A percentile compares a stretch with the other conserved stretches of the same genome.
Evolutionary conservation across 2,113 vertebrate genomes (phyloP).

Genomic region (Rhipidura dahli): DNA sequence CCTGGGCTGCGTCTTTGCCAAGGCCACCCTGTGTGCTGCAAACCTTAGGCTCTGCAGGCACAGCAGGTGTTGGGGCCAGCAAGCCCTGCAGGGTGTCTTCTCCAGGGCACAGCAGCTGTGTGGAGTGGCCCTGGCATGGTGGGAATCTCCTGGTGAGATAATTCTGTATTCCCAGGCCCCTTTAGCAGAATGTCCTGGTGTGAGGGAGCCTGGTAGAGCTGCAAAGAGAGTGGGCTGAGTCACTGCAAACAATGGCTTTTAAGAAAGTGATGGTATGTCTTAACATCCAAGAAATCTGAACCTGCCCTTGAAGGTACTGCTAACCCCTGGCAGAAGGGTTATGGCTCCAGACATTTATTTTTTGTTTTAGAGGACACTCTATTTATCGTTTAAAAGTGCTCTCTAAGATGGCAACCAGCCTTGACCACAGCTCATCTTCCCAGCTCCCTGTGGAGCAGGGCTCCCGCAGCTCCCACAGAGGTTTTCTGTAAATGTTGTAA

Average conservation of each 20-base stretch:
- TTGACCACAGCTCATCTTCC: not conserved
- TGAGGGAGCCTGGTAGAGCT: not conserved
- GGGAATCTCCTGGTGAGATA: not conserved
- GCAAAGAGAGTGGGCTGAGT: not conserved
- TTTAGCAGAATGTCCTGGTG: not conserved
- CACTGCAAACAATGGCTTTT: not conserved
- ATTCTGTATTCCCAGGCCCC: not conserved
- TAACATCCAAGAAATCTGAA: not conserved
- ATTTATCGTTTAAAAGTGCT: slow-evolving; percentile 2
- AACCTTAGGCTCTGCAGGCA: not conserved
- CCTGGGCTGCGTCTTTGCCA: not conserved
- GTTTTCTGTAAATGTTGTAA: slow-evolving; percentile 14
- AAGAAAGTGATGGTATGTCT: not conserved
- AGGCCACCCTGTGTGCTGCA: fast-evolving
- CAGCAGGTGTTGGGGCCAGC: not conserved
- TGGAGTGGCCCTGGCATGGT: not conserved
- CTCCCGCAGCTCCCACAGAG: not conserved
- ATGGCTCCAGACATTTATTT: not conserved
- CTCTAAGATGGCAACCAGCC: slow-evolving; percentile 33
- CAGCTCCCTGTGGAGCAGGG: not conserved
- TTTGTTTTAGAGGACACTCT: not conserved
- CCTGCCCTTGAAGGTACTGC: not conserved
- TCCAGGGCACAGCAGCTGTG: not conserved
- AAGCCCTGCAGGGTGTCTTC: not conserved
- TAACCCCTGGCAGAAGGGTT: not conserved